Percentiles rank a stretch among this genome's conserved stretches.
Conservation (phyloP, 1,140 invertebrate species). For the Neotoxoptera formosana region DNA sequence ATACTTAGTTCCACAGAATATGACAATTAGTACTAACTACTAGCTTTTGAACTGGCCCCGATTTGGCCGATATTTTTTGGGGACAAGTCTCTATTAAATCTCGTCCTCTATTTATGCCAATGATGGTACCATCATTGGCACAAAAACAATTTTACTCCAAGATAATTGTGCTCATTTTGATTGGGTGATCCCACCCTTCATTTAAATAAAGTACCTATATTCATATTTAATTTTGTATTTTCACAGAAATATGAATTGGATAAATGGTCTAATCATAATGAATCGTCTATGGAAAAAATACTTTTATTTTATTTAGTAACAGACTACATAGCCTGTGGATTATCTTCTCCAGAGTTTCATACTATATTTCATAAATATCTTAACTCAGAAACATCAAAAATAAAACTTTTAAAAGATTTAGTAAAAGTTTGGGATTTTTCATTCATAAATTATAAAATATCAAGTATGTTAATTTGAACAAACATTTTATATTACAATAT, state of each 20-base stretch:
- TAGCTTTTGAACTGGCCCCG: no score
- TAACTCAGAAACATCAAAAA: not conserved
- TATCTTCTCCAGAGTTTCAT: slow-evolving; percentile 5
- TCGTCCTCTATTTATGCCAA: no score
- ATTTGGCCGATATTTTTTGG: no score
- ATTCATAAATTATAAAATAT: slow-evolving; percentile 14
- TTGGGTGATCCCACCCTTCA: not conserved
- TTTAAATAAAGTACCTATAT: not conserved
- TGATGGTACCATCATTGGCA: not conserved
- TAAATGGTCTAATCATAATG: not conserved
- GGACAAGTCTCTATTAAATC: no score
- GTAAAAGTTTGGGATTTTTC: not conserved
- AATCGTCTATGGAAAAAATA: not conserved
- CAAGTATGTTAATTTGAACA: not conserved
- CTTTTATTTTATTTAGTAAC: slow-evolving; percentile 12
- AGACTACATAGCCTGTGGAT: slow-evolving; percentile 39
- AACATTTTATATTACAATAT: not conserved
- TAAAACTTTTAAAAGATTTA: slow-evolving; percentile 2
- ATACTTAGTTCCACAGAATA: no score
- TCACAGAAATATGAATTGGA: slow-evolving; percentile 9
- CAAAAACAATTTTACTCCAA: not conserved
- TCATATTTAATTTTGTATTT: slow-evolving; percentile 7
- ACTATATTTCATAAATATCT: not conserved
- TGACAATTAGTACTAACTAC: no score
- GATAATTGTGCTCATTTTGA: not conserved